Conservation (phyloP, 2,888 invertebrate genomes). For the Lymantria dispar region DNA sequence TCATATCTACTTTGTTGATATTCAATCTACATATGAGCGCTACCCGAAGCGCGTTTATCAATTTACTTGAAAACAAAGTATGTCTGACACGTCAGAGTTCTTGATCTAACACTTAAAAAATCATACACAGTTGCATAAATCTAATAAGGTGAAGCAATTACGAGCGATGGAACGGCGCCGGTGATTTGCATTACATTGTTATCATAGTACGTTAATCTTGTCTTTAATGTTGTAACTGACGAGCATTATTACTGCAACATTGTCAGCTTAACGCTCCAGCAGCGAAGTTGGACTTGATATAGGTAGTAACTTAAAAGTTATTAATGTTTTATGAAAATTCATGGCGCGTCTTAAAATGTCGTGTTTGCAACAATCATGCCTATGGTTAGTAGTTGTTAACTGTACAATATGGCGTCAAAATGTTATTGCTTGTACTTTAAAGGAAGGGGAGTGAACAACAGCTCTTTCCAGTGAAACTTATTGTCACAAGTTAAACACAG, state of each 20-base stretch:
- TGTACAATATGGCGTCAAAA: too few species aligned
- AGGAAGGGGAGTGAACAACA: too few species aligned
- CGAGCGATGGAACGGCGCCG: constrained; percentile 15
- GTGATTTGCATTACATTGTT: constrained; percentile 30
- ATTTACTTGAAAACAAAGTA: too few species aligned
- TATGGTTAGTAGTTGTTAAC: too few species aligned
- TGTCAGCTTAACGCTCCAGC: constrained; percentile 22
- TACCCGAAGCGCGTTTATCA: too few species aligned
- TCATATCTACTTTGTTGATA: too few species aligned
- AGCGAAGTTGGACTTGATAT: background rate
- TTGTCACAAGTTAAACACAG: too few species aligned
- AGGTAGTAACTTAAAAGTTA: background rate
- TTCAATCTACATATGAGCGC: too few species aligned
- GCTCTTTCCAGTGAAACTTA: too few species aligned
- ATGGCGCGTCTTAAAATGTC: background rate
- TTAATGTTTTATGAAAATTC: background rate
- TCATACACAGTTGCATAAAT: constrained; percentile 6
- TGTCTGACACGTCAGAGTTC: too few species aligned
- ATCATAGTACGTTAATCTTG: constrained; percentile 12
- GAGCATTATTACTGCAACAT: constrained; percentile 34
- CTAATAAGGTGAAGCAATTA: constrained; percentile 23
- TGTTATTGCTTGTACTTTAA: too few species aligned
- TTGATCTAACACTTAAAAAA: background rate
- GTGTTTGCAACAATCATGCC: background rate
- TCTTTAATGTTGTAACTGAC: constrained; percentile 13